These are phyloP conservation scores for Lacanobia wlatinum DNA, from an alignment of 2,888 invertebrate species.

Conservation along the genomic window DNA sequence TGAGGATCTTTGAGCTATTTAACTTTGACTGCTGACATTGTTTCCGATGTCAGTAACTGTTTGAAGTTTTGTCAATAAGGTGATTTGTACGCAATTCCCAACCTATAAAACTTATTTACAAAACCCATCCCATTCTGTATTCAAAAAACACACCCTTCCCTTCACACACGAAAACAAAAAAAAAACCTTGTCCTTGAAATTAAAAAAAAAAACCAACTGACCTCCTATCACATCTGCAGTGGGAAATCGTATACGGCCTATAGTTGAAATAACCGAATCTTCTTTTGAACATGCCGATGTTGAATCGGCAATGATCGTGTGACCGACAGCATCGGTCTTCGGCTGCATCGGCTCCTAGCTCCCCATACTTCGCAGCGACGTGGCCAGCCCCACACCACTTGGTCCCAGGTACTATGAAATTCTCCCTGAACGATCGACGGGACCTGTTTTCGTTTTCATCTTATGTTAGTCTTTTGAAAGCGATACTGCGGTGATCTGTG, in stretches of 20 bases:
- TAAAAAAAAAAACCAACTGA: conserved; percentile 83
- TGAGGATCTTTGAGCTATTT: neutral
- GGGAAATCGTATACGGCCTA: conserved; percentile 93
- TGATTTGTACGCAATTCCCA: neutral
- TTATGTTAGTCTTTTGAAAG: conserved; percentile 52
- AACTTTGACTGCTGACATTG: too few relatives aligned
- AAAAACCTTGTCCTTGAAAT: conserved; percentile 59
- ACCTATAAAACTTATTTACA: conserved; percentile 37
- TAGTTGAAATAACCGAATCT: conserved; percentile 93
- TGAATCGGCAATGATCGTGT: conserved; percentile 93
- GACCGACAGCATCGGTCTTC: conserved; percentile 94
- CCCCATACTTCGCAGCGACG: conserved; percentile 90
- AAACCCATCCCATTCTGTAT: conserved; percentile 28
- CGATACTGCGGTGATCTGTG: conserved; percentile 15
- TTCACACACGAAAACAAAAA: conserved; percentile 45
- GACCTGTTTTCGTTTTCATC: conserved; percentile 79
- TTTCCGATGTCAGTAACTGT: neutral
- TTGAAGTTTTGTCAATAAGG: neutral
- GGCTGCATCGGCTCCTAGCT: conserved; percentile 88
- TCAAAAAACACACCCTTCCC: conserved; percentile 36
- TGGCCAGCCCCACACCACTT: conserved; percentile 94
- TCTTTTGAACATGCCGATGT: conserved; percentile 91
- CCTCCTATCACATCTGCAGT: conserved; percentile 95
- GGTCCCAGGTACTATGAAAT: conserved; percentile 92
- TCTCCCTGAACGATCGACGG: conserved; percentile 86